phyloP scores from a whole-genome alignment of 2,888 invertebrate species.

The Ectobius pallidus region DNA sequence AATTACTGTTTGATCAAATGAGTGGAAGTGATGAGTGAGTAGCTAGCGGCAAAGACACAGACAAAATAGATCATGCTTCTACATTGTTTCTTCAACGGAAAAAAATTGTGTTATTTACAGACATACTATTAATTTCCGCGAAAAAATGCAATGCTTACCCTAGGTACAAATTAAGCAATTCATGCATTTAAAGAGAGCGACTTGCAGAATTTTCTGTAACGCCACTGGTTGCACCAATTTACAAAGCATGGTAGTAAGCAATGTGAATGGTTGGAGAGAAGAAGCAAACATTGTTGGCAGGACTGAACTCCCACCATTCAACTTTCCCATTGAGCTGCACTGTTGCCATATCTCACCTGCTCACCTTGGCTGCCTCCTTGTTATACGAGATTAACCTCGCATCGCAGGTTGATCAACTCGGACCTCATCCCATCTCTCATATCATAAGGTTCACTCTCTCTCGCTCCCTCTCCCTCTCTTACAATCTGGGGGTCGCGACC shows the following conservation, averaged over 20 bases:
- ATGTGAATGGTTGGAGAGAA: background rate
- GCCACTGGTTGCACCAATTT: background rate
- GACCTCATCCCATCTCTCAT: conserved; percentile 5
- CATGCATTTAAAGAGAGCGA: too few species aligned
- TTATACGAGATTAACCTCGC: conserved; percentile 18
- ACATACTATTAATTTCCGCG: too few species aligned
- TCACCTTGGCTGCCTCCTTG: conserved; percentile 20
- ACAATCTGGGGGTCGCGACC: conserved; percentile 13
- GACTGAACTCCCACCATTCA: conserved; percentile 23
- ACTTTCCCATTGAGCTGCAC: conserved; percentile 6
- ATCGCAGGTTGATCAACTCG: conserved; percentile 13
- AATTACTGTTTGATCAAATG: too few species aligned
- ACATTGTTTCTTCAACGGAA: too few species aligned
- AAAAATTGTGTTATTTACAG: too few species aligned
- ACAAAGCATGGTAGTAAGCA: background rate
- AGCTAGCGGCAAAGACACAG: too few species aligned
- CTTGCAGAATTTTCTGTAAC: too few species aligned
- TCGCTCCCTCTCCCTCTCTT: background rate
- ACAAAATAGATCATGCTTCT: too few species aligned
- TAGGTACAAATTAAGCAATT: too few species aligned
- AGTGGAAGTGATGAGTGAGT: too few species aligned
- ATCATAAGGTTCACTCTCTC: background rate
- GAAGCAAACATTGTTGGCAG: conserved; percentile 21
- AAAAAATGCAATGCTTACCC: too few species aligned
- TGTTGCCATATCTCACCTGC: conserved; percentile 22